These are phyloP conservation scores for Amphimedon queenslandica DNA, from an alignment of 37 sponge, comb jelly and placozoan species.

Conservation along the genomic window DNA sequence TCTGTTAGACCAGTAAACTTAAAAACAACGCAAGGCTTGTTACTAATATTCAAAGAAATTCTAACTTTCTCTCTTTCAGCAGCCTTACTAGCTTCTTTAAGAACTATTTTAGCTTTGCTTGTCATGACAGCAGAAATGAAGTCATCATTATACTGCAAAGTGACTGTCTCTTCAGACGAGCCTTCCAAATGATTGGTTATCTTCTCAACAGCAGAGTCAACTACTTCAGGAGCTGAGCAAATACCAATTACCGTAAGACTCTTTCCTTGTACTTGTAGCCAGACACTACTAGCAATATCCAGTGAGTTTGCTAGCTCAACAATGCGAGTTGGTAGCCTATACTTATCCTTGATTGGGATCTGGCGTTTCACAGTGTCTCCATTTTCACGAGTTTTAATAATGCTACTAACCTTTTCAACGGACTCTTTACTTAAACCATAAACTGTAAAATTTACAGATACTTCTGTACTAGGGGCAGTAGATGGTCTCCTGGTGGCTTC, in stretches of 20 bases:
- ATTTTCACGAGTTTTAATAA: constrained; percentile 19
- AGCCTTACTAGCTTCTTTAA: neutral
- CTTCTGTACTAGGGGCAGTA: neutral
- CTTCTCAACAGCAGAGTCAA: constrained; percentile 2
- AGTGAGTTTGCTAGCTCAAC: neutral
- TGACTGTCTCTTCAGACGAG: neutral
- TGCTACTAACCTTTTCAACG: constrained; percentile 9
- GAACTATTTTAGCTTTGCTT: neutral
- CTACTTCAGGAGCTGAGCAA: constrained; percentile 11
- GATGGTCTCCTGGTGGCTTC: neutral
- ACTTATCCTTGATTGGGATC: neutral
- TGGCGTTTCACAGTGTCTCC: constrained; percentile 1
- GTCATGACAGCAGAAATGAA: neutral
- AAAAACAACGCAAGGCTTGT: neutral
- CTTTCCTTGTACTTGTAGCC: constrained; percentile 6
- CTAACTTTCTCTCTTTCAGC: neutral
- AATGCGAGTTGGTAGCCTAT: neutral
- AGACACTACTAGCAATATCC: constrained; percentile 2
- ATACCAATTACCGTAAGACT: constrained; percentile 21
- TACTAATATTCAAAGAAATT: neutral
- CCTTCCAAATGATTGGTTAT: neutral
- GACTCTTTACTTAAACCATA: constrained; percentile 18
- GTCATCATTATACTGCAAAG: neutral
- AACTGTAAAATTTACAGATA: constrained; percentile 6
- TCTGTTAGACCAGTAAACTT: neutral